Base-by-base conservation (phyloP, 2,113 vertebrate genomes). In the Proteles cristata region DNA sequence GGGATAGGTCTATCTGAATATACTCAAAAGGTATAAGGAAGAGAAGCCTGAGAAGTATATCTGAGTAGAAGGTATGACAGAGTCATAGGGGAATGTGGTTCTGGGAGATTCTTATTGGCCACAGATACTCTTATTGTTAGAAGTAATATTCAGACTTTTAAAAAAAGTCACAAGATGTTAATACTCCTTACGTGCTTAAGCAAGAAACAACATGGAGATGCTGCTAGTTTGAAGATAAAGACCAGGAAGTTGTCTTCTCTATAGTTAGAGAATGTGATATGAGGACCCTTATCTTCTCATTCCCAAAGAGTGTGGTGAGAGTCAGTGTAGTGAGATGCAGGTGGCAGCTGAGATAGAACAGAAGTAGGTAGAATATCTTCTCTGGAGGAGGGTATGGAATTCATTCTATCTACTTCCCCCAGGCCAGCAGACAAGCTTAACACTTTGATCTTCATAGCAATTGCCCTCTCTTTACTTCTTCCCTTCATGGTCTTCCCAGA, bases 301-400 rank as follows among this genome's bases (percentile, higher is more conserved):
- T 88, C 14, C 28, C 16, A 35, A 28, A 77, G 66, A 55, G 39
- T 33, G 4, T 66, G 79, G 17, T 28, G 33, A 96, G 63, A 66
- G 12, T 55, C 88, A 16, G 39, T 21, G 21, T 14, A 26, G 25
- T 2, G 61, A 85, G n/a, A 11, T 6, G 6, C 82, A 74, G 58
- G 61, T n/a, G 85, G 33, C 71, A 79, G 86, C 68, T 23, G 66
- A 35, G 33, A 26, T 10, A 84, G 48, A 25, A 43, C 58, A 45
- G 55, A 81, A 28, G 94, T 65, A 39, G 87, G 92, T 1, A 53
- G 79, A 68, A 1, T 23, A 33, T 90, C 35, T 93, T 48, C 63
- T 87, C 65, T 55, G 92, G 33, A 88, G 95, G 63, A 92, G 55
- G 68, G 45, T 23, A 45, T 71, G 76, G 90, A 95, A 97, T 55